phyloP scores from a whole-genome alignment of 2,113 vertebrate genomes.

The Micronycteris hirsuta region DNA sequence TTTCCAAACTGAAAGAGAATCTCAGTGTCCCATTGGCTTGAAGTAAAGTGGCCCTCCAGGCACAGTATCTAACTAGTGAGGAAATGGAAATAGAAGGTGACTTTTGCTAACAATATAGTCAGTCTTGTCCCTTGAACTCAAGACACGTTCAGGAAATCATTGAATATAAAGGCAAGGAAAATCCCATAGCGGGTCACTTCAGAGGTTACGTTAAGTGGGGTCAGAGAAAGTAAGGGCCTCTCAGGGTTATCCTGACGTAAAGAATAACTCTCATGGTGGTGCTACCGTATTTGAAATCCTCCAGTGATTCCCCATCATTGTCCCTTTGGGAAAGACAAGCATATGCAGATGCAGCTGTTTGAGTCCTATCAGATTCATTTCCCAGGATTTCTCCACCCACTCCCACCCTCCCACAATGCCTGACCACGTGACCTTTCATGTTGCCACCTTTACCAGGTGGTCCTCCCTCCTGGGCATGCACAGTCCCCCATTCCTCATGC shows the following conservation, averaged over 20 bases:
- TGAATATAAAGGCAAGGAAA: not conserved
- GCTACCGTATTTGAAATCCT: not conserved
- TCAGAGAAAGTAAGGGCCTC: not conserved
- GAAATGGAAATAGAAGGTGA: slow-evolving; percentile 19
- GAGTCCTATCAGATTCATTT: not conserved
- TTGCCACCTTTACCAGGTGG: too few relatives aligned
- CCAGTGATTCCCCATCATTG: not conserved
- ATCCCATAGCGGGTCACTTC: not conserved
- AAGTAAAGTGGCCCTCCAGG: not conserved
- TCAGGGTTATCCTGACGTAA: not conserved
- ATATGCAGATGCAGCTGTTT: rapidly evolving
- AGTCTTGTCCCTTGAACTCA: not conserved
- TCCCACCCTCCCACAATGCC: rapidly evolving
- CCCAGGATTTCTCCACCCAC: not conserved
- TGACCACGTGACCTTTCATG: not conserved
- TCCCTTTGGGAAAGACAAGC: not conserved
- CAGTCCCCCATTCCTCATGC: too few relatives aligned
- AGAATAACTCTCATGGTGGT: not conserved
- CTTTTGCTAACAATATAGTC: not conserved
- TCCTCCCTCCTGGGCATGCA: not conserved
- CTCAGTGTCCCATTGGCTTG: not conserved
- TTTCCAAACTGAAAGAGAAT: slow-evolving; percentile 33
- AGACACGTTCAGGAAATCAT: not conserved
- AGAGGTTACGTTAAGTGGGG: not conserved
- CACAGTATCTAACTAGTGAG: not conserved